Conservation (phyloP, 2,888 invertebrate species). For the Cantharis rufa region DNA sequence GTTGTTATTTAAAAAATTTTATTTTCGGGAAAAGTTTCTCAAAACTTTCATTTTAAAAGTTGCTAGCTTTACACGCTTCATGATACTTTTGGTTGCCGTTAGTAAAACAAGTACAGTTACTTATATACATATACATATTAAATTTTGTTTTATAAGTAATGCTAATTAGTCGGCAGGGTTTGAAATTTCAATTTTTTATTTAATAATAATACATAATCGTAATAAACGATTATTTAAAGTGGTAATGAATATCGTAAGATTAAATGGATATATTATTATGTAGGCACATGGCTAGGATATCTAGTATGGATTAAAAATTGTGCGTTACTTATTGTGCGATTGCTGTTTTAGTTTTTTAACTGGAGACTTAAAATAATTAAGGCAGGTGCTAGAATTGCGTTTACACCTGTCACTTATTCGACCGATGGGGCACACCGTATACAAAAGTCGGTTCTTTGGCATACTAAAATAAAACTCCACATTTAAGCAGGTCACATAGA, state of each 20-base stretch:
- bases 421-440: constrained; percentile 43
- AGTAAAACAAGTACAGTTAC: neutral
- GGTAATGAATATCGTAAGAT: neutral
- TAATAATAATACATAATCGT: neutral
- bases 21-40: neutral
- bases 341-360: constrained; percentile 11
- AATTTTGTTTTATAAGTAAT: neutral
- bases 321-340: constrained; percentile 17
- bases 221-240: neutral
- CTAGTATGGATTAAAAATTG: constrained; percentile 3
- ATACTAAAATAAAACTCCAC: constrained; percentile 16
- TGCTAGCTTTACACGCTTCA: neutral
- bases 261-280: too few species aligned
- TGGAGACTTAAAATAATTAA: constrained; percentile 36
- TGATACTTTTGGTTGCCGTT: neutral
- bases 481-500: constrained; percentile 23
- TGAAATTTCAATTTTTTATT: neutral
- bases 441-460: constrained; percentile 32
- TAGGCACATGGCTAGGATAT: too few species aligned
- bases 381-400: constrained; percentile 47
- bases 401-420: constrained; percentile 47
- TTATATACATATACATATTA: neutral
- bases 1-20: neutral
- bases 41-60: neutral
- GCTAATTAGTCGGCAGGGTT: neutral